Percentiles rank a stretch among this genome's conserved stretches.
Conservation (phyloP, 2,888 invertebrate genomes). For the Tachina grossa region DNA sequence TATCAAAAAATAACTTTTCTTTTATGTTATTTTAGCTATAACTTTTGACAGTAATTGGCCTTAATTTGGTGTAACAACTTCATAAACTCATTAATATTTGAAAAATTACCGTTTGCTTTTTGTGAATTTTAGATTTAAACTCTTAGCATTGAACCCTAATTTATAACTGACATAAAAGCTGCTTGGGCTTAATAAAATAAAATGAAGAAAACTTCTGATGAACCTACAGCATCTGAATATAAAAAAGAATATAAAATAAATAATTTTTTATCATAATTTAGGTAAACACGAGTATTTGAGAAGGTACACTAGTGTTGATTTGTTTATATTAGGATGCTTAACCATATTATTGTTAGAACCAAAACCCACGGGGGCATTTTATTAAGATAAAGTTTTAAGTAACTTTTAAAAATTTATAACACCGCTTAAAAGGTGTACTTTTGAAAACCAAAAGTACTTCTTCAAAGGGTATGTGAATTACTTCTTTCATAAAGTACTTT, state of each 20-base stretch:
- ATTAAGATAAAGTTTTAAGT: too few species aligned
- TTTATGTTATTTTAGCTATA: neutral
- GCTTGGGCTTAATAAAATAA: slow-evolving; percentile 1
- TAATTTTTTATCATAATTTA: slow-evolving; percentile 27
- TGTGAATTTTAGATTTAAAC: neutral
- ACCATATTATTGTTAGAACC: too few species aligned
- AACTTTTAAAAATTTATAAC: too few species aligned
- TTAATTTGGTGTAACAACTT: slow-evolving; percentile 4
- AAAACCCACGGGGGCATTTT: too few species aligned
- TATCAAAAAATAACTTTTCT: neutral
- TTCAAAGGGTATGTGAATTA: too few species aligned
- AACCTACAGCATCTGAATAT: neutral
- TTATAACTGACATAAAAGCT: slow-evolving; percentile 15
- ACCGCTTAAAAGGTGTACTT: too few species aligned
- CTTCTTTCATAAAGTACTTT: too few species aligned
- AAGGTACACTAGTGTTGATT: too few species aligned
- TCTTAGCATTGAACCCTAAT: slow-evolving; percentile 26
- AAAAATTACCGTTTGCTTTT: neutral
- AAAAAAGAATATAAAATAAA: neutral
- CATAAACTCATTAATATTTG: neutral
- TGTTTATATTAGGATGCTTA: too few species aligned
- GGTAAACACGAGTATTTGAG: neutral
- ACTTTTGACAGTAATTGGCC: slow-evolving; percentile 9
- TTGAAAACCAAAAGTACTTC: too few species aligned
- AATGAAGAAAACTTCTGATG: slow-evolving; percentile 12